A percentile compares a stretch with the other conserved stretches of the same genome.
These are phyloP conservation scores for Lepus oiostolus DNA, from an alignment of 2,797 vertebrate genomes.

Conservation along the genomic window DNA sequence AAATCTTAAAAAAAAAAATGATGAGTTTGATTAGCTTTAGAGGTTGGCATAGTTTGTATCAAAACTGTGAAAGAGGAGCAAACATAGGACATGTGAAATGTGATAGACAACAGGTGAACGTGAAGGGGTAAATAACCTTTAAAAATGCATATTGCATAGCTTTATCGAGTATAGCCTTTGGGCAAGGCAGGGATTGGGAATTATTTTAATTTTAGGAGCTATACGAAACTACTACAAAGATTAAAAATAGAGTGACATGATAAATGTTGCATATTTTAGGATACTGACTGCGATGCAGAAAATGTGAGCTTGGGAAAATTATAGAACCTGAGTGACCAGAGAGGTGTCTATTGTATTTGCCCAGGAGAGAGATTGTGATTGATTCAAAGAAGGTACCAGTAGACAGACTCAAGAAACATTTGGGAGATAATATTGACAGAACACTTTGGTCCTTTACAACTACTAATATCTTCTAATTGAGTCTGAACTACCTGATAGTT, in stretches of 20 bases:
- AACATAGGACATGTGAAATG: rapidly evolving
- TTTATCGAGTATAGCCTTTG: neutral
- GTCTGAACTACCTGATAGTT: neutral
- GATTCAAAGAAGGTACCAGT: neutral
- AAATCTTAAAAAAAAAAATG: no score
- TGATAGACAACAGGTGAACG: no score
- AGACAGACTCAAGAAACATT: neutral
- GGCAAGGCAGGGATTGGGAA: rapidly evolving
- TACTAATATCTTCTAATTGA: neutral
- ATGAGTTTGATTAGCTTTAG: neutral
- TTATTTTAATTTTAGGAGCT: neutral
- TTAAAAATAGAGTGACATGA: neutral
- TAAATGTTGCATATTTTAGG: neutral
- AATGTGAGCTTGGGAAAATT: neutral
- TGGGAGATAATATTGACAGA: neutral
- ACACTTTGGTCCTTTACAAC: neutral
- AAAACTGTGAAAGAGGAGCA: neutral
- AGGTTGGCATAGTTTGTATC: neutral
- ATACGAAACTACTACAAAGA: neutral
- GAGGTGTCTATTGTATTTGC: neutral
- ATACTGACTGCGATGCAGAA: neutral
- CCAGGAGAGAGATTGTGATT: neutral
- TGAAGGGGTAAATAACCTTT: neutral
- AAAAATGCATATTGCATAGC: neutral
- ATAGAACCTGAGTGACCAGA: neutral